Conservation (phyloP, 2,888 invertebrate species). For the Eustalomyia histrio region DNA sequence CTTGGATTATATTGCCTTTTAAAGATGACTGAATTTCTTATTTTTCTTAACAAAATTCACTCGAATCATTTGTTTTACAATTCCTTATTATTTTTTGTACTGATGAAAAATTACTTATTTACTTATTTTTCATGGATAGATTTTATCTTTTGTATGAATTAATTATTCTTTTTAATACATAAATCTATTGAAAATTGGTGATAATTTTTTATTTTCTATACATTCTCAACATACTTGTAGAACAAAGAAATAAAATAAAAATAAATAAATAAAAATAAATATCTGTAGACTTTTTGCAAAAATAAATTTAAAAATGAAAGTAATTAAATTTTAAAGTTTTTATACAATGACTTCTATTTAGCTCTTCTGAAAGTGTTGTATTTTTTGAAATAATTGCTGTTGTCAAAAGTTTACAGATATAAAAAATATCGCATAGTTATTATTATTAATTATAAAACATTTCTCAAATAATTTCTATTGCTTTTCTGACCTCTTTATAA, state of each 20-base stretch:
- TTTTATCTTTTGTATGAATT: background rate
- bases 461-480: slow-evolving; percentile 5
- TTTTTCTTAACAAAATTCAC: background rate
- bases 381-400: too few species aligned
- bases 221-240: background rate
- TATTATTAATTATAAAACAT: too few species aligned
- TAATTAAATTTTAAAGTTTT: too few species aligned
- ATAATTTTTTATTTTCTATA: background rate
- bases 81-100: background rate
- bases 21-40: slow-evolving; percentile 40
- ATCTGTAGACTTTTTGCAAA: too few species aligned
- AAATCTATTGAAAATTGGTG: background rate
- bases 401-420: too few species aligned
- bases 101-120: background rate
- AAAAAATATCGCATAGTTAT: too few species aligned
- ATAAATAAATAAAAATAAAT: background rate
- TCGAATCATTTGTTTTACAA: slow-evolving; percentile 19
- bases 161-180: background rate
- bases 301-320: too few species aligned
- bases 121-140: background rate
- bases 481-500: background rate
- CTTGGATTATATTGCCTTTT: background rate
- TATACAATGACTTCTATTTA: too few species aligned
- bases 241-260: background rate
- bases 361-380: too few species aligned